These are phyloP conservation scores for Dolichallabes microphthalmus DNA, from an alignment of 2,113 vertebrate genomes.

Conservation along the genomic window DNA sequence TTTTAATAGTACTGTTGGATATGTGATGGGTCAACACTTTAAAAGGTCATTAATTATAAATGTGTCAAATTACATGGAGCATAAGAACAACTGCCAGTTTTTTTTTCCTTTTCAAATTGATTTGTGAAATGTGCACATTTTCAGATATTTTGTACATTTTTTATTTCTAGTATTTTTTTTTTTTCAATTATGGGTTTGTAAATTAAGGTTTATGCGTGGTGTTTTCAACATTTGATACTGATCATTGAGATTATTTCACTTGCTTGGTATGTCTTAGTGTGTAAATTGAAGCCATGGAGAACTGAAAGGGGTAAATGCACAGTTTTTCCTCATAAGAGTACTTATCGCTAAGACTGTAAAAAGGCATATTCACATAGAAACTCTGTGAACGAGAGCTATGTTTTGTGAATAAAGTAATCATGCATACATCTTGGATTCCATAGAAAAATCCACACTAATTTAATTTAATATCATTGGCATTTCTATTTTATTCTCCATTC, in stretches of 20 bases:
- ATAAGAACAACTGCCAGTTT: constrained; percentile 35
- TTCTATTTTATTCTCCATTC: background rate
- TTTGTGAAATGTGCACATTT: constrained; percentile 11
- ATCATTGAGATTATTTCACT: constrained; percentile 7
- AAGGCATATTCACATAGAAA: background rate
- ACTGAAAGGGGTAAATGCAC: background rate
- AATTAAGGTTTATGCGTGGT: background rate
- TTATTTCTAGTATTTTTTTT: background rate
- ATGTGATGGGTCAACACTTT: constrained; percentile 14
- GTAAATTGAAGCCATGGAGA: constrained; percentile 13
- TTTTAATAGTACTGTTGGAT: background rate
- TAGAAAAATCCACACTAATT: background rate
- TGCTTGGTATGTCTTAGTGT: background rate
- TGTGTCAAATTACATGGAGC: constrained; percentile 29
- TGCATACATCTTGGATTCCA: background rate
- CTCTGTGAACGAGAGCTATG: background rate
- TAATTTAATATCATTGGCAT: background rate
- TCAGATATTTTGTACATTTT: background rate
- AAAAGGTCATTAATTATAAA: constrained; percentile 10
- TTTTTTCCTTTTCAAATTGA: background rate
- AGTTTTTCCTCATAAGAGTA: background rate
- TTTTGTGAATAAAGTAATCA: background rate
- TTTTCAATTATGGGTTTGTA: constrained; percentile 18
- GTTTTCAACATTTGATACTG: constrained; percentile 5
- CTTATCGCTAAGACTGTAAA: background rate